phyloP scores from a whole-genome alignment of 53 echinoderm and acorn worm species.

The Mesocentrotus franciscanus region DNA sequence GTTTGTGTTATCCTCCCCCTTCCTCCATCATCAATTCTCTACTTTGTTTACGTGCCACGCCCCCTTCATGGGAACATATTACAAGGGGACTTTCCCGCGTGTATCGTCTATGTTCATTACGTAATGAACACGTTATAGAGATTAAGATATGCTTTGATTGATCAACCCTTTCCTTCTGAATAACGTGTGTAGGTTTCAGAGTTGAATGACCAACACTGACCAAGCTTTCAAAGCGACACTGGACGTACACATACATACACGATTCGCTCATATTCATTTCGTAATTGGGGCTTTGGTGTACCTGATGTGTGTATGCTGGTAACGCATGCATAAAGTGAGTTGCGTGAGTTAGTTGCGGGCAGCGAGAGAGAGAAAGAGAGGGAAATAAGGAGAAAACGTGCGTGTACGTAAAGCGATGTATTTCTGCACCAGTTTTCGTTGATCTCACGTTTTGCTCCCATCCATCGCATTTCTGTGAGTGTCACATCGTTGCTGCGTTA shows the following conservation, averaged over 20 bases:
- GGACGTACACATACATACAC: not conserved
- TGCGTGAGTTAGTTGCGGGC: not conserved
- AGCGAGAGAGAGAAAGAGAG: slow-evolving; percentile 20
- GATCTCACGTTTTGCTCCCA: slow-evolving; percentile 25
- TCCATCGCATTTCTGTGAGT: slow-evolving; percentile 12
- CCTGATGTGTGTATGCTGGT: not conserved
- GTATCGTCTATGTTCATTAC: not conserved
- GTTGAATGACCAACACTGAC: not conserved
- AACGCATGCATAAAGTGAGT: slow-evolving; percentile 30
- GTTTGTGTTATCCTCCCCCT: not conserved
- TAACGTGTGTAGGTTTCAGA: not conserved
- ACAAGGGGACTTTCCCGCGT: not conserved
- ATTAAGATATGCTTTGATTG: not conserved
- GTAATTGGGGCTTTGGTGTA: slow-evolving; percentile 2
- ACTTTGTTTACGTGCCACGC: slow-evolving; percentile 35
- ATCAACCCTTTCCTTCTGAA: not conserved
- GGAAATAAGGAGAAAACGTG: not conserved
- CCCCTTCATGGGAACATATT: slow-evolving; percentile 24
- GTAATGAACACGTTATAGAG: not conserved
- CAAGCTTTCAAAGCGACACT: not conserved
- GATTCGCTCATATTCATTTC: slow-evolving; percentile 28
- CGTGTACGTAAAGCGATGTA: slow-evolving; percentile 5
- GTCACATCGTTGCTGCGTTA: not conserved
- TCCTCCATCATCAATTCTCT: not conserved
- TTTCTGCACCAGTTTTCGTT: slow-evolving; percentile 1